These are phyloP conservation scores for Sorex maritimensis DNA, from an alignment of 2,797 vertebrate species.

Conservation along the genomic window DNA sequence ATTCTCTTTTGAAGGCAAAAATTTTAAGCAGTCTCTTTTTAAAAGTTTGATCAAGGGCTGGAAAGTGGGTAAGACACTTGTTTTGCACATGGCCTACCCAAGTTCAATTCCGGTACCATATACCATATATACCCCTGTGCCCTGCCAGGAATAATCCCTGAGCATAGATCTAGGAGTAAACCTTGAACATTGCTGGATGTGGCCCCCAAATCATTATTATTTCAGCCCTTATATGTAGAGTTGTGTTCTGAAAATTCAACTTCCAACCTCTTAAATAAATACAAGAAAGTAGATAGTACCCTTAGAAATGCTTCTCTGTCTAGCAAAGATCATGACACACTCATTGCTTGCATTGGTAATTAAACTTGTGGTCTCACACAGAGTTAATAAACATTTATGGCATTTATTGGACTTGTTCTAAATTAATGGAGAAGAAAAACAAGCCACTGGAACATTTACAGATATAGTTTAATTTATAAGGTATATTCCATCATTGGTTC, in stretches of 20 bases:
- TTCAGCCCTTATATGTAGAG: neutral
- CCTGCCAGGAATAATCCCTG: too few relatives aligned
- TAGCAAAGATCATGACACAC: neutral
- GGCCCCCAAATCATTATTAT: neutral
- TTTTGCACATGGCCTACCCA: too few relatives aligned
- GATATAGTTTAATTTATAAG: slow-evolving; percentile 44
- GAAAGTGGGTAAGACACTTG: too few relatives aligned
- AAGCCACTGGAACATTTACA: slow-evolving; percentile 1
- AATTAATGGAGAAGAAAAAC: slow-evolving; percentile 42
- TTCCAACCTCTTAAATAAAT: neutral
- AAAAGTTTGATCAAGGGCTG: too few relatives aligned
- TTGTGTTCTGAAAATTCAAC: neutral
- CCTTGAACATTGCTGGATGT: too few relatives aligned
- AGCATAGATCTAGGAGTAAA: too few relatives aligned
- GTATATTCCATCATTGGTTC: slow-evolving; percentile 68
- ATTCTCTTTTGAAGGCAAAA: neutral
- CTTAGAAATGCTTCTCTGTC: slow-evolving; percentile 19
- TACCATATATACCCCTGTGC: too few relatives aligned
- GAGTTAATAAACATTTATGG: slow-evolving; percentile 20
- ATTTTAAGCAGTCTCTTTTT: too few relatives aligned
- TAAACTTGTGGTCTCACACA: neutral
- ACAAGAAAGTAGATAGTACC: neutral
- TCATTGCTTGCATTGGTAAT: slow-evolving; percentile 22
- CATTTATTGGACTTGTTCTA: neutral
- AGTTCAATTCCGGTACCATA: too few relatives aligned